Conservation (phyloP, 30 jellyfish, hydroid and myxozoan species). For the Nemopilema nomurai region DNA sequence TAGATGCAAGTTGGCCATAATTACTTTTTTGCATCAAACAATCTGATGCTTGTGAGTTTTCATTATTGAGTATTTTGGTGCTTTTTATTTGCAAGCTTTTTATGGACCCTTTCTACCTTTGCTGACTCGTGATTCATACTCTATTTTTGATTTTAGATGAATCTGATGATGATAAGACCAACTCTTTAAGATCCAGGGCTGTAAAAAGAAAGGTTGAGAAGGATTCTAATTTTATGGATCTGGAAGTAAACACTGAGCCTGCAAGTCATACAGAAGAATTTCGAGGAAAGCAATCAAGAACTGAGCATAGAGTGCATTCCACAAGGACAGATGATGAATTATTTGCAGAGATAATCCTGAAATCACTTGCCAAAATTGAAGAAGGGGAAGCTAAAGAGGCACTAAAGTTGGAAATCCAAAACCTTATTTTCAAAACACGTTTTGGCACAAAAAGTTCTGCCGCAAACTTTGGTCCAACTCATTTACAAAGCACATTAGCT, state of each 20-base stretch:
- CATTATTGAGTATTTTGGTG: no score
- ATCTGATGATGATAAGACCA: not conserved
- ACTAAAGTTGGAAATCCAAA: constrained; percentile 79
- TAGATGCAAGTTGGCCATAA: no score
- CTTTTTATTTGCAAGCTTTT: no score
- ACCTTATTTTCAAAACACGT: constrained; percentile 74
- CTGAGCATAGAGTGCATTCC: constrained; percentile 2
- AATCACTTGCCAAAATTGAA: constrained; percentile 61
- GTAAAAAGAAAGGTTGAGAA: constrained; percentile 4
- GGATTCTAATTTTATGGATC: not conserved
- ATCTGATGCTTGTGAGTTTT: no score
- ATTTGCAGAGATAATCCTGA: constrained; percentile 50
- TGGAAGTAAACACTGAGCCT: not conserved
- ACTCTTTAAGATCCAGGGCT: not conserved
- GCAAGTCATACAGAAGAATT: not conserved
- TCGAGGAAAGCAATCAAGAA: constrained; percentile 5
- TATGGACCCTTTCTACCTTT: no score
- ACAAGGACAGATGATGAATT: constrained; percentile 68
- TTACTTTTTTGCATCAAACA: no score
- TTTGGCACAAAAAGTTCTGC: constrained; percentile 40
- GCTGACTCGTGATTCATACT: not conserved
- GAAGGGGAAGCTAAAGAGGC: constrained; percentile 90
- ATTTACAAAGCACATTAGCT: not conserved
- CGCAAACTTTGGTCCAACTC: not conserved
- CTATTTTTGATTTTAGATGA: constrained; percentile 8